phyloP scores from a whole-genome alignment of 1,140 invertebrate species.

The Cydia fagiglandana region DNA sequence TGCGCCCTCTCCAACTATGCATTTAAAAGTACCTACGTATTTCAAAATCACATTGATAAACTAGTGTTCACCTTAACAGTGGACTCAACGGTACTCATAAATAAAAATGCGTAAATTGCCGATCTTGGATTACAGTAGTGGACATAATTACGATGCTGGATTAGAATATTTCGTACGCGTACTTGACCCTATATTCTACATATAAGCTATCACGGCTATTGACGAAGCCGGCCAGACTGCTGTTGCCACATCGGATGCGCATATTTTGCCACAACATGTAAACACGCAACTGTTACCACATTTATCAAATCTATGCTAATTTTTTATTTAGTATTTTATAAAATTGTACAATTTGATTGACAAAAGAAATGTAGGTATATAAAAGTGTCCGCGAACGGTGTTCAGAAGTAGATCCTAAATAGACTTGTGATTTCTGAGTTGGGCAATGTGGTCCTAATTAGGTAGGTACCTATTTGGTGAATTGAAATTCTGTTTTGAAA shows the following conservation, averaged over 20 bases:
- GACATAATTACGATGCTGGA: not conserved
- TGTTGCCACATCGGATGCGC: not conserved
- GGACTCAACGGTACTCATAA: not conserved
- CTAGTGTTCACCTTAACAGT: not conserved
- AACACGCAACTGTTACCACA: constrained; percentile 15
- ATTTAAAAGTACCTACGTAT: not conserved
- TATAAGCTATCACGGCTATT: not conserved
- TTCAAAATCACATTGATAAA: not conserved
- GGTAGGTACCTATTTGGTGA: no score
- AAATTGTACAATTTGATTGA: not conserved
- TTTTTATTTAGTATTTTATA: not conserved
- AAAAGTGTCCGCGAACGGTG: no score
- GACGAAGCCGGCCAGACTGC: not conserved
- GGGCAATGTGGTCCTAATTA: no score
- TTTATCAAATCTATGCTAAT: not conserved
- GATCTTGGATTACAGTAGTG: not conserved
- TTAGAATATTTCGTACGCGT: constrained; percentile 12
- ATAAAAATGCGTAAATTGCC: not conserved
- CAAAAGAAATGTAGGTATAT: no score
- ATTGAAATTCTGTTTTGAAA: no score
- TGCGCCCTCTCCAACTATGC: not conserved
- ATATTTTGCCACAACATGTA: constrained; percentile 9
- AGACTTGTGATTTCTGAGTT: no score
- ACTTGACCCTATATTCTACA: not conserved
- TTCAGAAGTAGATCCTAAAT: no score